Conservation (phyloP, 2,113 vertebrate genomes). For the Anas platyrhynchos region DNA sequence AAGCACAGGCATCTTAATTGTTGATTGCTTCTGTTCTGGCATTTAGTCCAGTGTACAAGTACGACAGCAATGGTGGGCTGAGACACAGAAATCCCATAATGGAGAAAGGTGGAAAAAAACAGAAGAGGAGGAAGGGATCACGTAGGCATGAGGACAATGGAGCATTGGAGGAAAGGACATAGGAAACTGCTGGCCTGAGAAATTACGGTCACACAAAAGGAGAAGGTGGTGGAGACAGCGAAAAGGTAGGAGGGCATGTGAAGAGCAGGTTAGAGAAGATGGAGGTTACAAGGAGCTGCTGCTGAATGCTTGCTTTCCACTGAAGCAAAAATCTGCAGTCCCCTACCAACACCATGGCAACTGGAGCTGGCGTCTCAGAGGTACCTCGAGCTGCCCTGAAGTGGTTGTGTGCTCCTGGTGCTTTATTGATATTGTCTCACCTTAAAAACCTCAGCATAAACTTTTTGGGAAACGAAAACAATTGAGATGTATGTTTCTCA, state of each 20-base stretch:
- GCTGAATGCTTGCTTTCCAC: background rate
- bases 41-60: background rate
- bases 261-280: background rate
- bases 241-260: background rate
- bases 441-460: background rate
- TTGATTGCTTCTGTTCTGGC: background rate
- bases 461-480: background rate
- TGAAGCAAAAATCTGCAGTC: background rate
- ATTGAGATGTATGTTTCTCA: background rate
- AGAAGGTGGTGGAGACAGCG: background rate
- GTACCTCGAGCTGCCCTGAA: background rate
- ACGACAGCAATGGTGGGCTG: background rate
- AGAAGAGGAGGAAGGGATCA: background rate
- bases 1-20: background rate
- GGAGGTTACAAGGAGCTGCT: background rate
- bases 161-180: background rate
- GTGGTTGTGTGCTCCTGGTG: background rate
- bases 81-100: background rate
- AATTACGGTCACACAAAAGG: background rate
- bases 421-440: background rate
- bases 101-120: background rate
- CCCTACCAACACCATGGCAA: background rate
- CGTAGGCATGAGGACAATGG: background rate
- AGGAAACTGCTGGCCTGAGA: background rate
- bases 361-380: background rate